Evolutionary conservation across 2,113 vertebrate species (phyloP), one percentile per base, ranked within the genome.

Genomic region (Dasyurus viverrinus): DNA sequence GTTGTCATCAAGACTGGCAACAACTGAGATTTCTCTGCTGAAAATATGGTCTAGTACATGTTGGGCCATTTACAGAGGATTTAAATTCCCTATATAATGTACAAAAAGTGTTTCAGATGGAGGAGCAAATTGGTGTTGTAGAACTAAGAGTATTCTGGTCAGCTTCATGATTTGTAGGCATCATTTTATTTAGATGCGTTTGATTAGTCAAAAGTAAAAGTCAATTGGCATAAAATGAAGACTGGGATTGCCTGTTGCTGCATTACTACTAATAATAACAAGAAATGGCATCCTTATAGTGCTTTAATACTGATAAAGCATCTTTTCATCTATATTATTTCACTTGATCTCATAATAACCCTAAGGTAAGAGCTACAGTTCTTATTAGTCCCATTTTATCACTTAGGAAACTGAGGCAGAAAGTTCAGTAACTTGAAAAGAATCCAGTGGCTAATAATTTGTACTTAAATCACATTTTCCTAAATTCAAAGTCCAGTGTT

Each of bases 1-100:
- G 22, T 89, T 50, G 42, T 48, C 89, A 48, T 8, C 22, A 0
- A 3, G 54, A 3, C 6, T 11, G 53, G 93, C 47, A 16, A 57
- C 36, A 90, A 8, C 24, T 55, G 52, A 55, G 53, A 7, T 42
- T 89, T 50, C 4, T 0, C n/a, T 25, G 50, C 24, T 42, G 42
- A 5, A 0, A 1, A 27, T 27, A 10, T 5, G 54, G 0, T 2
- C 14, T 47, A 27, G 1, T 30, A 0, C 0, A 0, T 2, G 53
- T 26, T 42, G 90, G 53, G 47, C 54, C 3, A n/a, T 46, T 91
- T 30, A 10, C 53, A 42, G 7, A 54, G 8, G n/a, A 76, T n/a
- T 55, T 92, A 53, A 50, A 22, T 19, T 27, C 52, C 50, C 93
- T 26, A 26, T 5, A 0, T n/a, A 1, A 10, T 57, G 36, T 50